These are phyloP conservation scores for Pyralis farinalis DNA, from an alignment of 2,888 invertebrate species.

Conservation along the genomic window DNA sequence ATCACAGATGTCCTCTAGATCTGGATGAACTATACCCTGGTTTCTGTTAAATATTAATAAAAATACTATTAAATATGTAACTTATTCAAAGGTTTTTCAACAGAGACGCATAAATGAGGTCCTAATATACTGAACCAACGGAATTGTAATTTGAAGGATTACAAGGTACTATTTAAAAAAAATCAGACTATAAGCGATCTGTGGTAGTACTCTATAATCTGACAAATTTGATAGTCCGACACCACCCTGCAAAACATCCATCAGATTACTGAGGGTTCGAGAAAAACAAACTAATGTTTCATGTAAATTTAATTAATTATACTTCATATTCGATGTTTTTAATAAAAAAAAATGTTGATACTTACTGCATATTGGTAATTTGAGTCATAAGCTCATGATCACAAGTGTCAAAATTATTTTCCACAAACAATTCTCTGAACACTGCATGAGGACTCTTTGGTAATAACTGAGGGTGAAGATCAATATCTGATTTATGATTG, in stretches of 20 bases:
- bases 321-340: no score
- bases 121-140: no score
- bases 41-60: conserved; percentile 28
- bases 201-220: no score
- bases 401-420: conserved; percentile 62
- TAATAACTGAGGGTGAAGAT: conserved; percentile 24
- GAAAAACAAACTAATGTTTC: conserved; percentile 1
- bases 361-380: conserved; percentile 66
- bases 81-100: no score
- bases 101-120: no score
- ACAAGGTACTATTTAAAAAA: no score
- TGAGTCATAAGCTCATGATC: conserved; percentile 66
- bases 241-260: no score
- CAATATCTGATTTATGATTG: conserved; percentile 10
- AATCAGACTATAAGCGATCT: no score
- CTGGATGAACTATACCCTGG: conserved; percentile 52
- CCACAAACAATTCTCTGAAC: conserved; percentile 64
- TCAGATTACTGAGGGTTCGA: no score
- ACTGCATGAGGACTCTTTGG: conserved; percentile 68
- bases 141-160: no score
- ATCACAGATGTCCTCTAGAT: conserved; percentile 62
- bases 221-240: no score
- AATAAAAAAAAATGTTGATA: no score
- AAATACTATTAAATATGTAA: neutral
- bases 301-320: neutral